phyloP scores from a whole-genome alignment of 2,113 vertebrate genomes.

The Nipponia nippon region DNA sequence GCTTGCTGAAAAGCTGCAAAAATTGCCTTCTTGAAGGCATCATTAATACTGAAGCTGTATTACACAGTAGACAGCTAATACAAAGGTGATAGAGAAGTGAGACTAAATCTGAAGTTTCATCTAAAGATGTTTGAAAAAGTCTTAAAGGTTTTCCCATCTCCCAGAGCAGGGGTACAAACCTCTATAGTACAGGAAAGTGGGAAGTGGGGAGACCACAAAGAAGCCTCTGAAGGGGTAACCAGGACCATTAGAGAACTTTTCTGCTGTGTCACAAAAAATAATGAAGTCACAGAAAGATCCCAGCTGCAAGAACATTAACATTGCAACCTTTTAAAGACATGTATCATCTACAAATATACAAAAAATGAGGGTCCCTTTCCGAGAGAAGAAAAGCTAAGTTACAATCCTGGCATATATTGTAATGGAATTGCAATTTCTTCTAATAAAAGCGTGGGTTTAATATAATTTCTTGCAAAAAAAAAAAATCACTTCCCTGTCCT shows the following conservation, averaged over 20 bases:
- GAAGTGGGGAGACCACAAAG: neutral
- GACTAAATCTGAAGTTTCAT: neutral
- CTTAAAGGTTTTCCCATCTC: neutral
- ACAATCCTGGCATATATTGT: neutral
- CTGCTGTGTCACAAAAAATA: neutral
- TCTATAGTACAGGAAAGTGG: neutral
- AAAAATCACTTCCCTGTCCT: neutral
- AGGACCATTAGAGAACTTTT: neutral
- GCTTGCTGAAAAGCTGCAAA: neutral
- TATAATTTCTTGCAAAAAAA: neutral
- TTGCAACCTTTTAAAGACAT: neutral
- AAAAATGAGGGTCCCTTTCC: neutral
- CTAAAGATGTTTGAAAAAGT: neutral
- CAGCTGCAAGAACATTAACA: neutral
- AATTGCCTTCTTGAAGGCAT: neutral
- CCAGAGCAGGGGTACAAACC: accelerated
- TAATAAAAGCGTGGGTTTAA: neutral
- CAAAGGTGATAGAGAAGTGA: neutral
- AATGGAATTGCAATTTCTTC: neutral
- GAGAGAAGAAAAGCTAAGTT: neutral
- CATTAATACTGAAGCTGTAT: neutral
- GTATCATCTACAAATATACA: neutral
- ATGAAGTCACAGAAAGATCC: neutral
- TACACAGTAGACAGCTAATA: neutral
- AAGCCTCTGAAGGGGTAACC: neutral